Evolutionary conservation across 2,888 invertebrate genomes (phyloP).

Genomic region (Rotaria magnacalcarata): DNA sequence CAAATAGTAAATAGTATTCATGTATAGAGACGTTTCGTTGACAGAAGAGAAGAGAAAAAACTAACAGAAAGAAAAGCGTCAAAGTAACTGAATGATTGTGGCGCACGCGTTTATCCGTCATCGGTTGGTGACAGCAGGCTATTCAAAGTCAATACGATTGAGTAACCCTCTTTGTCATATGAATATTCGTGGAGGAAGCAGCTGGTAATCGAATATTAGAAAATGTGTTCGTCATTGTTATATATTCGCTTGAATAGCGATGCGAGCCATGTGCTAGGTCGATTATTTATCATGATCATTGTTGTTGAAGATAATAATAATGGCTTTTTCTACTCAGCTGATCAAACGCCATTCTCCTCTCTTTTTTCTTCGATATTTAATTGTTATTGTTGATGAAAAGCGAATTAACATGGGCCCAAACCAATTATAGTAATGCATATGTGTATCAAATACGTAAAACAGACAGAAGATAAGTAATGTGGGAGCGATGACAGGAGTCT

Average conservation of each 20-base stretch:
- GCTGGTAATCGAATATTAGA: not conserved
- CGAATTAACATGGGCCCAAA: conserved; percentile 16
- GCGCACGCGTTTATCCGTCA: not conserved
- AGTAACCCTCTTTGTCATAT: not conserved
- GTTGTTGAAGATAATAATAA: not conserved
- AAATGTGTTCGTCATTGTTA: not conserved
- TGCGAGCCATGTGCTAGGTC: not conserved
- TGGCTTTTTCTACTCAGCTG: not conserved
- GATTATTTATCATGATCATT: not conserved
- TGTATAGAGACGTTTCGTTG: not conserved
- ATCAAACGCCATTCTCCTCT: not conserved
- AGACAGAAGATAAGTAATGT: conserved; percentile 3
- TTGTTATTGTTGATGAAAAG: not conserved
- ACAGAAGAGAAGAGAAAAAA: not conserved
- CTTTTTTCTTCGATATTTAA: not conserved
- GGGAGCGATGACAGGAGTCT: not conserved
- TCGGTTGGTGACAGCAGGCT: not conserved
- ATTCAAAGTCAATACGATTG: not conserved
- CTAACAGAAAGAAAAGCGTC: not conserved
- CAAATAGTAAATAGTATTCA: not conserved
- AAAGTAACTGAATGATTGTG: not conserved
- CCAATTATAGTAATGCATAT: conserved; percentile 3
- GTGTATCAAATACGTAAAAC: not conserved
- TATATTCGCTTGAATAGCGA: not conserved
- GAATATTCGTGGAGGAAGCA: not conserved